These are phyloP conservation scores for Ostrea denselamellosa DNA, from an alignment of 1,140 invertebrate genomes.

Conservation along the genomic window DNA sequence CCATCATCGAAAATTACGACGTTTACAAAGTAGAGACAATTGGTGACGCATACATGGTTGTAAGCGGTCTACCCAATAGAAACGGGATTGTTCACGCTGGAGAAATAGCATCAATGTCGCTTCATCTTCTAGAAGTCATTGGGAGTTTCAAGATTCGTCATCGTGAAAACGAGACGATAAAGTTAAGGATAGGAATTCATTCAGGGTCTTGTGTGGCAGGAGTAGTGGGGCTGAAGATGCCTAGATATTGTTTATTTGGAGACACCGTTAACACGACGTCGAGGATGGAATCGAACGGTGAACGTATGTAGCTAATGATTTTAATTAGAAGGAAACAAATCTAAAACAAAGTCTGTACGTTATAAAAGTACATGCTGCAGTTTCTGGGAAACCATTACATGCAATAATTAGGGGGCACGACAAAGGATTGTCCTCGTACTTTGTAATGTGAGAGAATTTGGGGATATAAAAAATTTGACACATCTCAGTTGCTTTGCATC, in stretches of 20 bases:
- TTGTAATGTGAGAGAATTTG: too few species aligned
- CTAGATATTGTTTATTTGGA: constrained; percentile 76
- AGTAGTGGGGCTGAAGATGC: constrained; percentile 83
- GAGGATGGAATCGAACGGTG: constrained; percentile 76
- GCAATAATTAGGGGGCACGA: too few species aligned
- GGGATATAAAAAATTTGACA: too few species aligned
- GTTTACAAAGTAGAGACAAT: constrained; percentile 78
- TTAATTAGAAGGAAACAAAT: neutral
- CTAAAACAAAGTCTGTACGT: neutral
- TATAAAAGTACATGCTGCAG: neutral
- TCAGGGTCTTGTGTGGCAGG: constrained; percentile 81
- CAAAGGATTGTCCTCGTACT: too few species aligned
- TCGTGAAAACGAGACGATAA: constrained; percentile 88
- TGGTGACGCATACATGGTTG: constrained; percentile 77
- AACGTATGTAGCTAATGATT: constrained; percentile 60
- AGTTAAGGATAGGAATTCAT: constrained; percentile 95
- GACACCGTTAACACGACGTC: constrained; percentile 78
- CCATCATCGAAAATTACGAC: constrained; percentile 76
- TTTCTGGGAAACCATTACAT: neutral
- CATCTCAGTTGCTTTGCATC: too few species aligned
- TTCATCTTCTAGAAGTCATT: constrained; percentile 91
- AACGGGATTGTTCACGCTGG: constrained; percentile 88
- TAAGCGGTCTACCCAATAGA: constrained; percentile 76
- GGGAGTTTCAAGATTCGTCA: constrained; percentile 93
- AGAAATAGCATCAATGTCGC: constrained; percentile 91